Conservation (phyloP, 2,113 vertebrate species). For the Zosterops pallidus region DNA sequence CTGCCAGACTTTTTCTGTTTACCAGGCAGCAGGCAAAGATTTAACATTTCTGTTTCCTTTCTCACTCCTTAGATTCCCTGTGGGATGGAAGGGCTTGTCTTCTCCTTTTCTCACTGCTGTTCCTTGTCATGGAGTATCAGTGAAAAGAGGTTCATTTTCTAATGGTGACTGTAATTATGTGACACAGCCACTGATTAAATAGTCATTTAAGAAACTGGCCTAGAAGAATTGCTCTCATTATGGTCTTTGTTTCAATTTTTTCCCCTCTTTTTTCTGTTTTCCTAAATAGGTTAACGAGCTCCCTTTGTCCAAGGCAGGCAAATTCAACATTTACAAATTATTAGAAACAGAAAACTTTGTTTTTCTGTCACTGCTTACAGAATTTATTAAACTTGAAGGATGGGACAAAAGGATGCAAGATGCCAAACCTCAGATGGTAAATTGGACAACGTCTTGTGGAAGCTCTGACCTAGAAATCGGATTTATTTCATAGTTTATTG, state of each 20-base stretch:
- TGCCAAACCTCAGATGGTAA: not conserved
- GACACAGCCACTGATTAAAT: constrained; percentile 60
- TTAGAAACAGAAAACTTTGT: not conserved
- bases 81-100: constrained; percentile 3
- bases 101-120: constrained; percentile 19
- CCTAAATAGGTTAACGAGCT: constrained; percentile 1
- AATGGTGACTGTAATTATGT: constrained; percentile 29
- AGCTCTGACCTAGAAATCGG: not conserved
- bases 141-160: constrained; percentile 46
- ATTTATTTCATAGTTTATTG: not conserved
- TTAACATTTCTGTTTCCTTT: constrained; percentile 29
- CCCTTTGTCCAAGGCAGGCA: not conserved
- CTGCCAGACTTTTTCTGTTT: constrained; percentile 49
- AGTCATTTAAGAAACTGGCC: not conserved
- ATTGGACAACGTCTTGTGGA: not conserved
- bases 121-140: not conserved
- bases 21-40: constrained; percentile 53
- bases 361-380: not conserved
- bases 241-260: not conserved
- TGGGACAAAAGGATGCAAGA: not conserved
- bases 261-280: not conserved
- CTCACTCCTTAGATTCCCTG: not conserved
- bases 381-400: not conserved
- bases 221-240: constrained; percentile 31
- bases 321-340: not conserved